phyloP scores from a whole-genome alignment of 2,797 vertebrate species.

The Champsocephalus esox region DNA sequence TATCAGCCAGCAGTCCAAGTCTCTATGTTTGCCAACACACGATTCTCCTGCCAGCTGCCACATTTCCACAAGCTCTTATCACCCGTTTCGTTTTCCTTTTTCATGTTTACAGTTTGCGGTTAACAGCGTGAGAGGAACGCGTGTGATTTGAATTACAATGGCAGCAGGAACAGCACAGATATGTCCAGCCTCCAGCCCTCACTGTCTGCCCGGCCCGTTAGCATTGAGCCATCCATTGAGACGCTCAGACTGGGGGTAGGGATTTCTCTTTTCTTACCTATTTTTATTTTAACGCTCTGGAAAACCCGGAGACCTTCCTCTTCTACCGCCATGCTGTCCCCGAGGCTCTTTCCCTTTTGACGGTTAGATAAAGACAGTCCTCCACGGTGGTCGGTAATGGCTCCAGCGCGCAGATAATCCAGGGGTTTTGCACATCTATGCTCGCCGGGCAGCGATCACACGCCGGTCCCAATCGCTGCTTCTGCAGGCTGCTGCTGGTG shows the following conservation, averaged over 20 bases:
- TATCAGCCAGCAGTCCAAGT: slow-evolving; percentile 26
- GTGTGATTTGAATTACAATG: slow-evolving; percentile 81
- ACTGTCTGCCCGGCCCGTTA: slow-evolving; percentile 63
- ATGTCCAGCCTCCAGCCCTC: slow-evolving; percentile 39
- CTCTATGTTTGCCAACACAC: slow-evolving; percentile 35
- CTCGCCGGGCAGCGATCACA: slow-evolving; percentile 61
- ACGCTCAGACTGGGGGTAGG: slow-evolving; percentile 67
- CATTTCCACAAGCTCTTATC: slow-evolving; percentile 45
- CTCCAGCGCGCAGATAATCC: slow-evolving; percentile 79
- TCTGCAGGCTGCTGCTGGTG: slow-evolving; percentile 58
- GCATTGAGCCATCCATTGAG: slow-evolving; percentile 65
- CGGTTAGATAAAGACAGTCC: slow-evolving; percentile 62
- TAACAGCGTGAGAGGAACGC: slow-evolving; percentile 18
- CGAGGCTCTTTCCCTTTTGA: slow-evolving; percentile 66
- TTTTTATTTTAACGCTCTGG: slow-evolving; percentile 98
- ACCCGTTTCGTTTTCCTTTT: neutral
- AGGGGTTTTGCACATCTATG: slow-evolving; percentile 81
- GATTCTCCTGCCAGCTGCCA: slow-evolving; percentile 60
- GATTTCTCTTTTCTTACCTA: slow-evolving; percentile 86
- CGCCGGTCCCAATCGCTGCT: slow-evolving; percentile 50
- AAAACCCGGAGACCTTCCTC: slow-evolving; percentile 97
- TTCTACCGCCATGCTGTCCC: slow-evolving; percentile 93
- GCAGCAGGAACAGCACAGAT: slow-evolving; percentile 56
- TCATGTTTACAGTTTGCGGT: slow-evolving; percentile 28
- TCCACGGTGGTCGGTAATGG: slow-evolving; percentile 68